A percentile compares a stretch with the other conserved stretches of the same genome.
phyloP scores from a whole-genome alignment of 2,888 invertebrate species.

The Drosophila gaucha region DNA sequence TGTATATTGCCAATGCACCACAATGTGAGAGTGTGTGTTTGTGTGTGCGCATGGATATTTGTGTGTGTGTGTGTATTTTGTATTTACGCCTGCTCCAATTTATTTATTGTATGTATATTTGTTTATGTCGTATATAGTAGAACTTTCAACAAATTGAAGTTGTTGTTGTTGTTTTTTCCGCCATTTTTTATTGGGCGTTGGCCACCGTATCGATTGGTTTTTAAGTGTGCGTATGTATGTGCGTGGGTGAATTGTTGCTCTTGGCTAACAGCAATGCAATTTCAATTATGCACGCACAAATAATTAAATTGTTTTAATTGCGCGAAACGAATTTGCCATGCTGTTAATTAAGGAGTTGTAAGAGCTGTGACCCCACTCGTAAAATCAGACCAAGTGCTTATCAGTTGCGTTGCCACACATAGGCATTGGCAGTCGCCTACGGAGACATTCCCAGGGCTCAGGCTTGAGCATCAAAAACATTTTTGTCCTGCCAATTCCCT shows the following conservation, averaged over 20 bases:
- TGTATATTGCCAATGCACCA: slow-evolving; percentile 59
- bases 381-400: slow-evolving; percentile 46
- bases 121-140: slow-evolving; percentile 66
- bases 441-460: slow-evolving; percentile 1
- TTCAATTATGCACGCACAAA: slow-evolving; percentile 76
- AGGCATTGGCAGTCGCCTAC: slow-evolving; percentile 13
- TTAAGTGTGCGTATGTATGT: slow-evolving; percentile 35
- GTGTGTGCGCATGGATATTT: background rate
- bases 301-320: slow-evolving; percentile 76
- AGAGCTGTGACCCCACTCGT: slow-evolving; percentile 14
- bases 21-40: slow-evolving; percentile 18
- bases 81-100: slow-evolving; percentile 77
- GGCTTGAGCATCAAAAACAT: slow-evolving; percentile 32
- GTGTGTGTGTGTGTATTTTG: slow-evolving; percentile 45
- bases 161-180: slow-evolving; percentile 55
- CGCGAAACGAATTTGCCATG: slow-evolving; percentile 56
- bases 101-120: slow-evolving; percentile 75
- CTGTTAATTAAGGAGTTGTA: slow-evolving; percentile 60
- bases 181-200: slow-evolving; percentile 73
- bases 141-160: slow-evolving; percentile 67
- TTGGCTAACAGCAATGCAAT: slow-evolving; percentile 57
- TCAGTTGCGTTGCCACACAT: slow-evolving; percentile 33
- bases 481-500: slow-evolving; percentile 24
- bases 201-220: slow-evolving; percentile 71
- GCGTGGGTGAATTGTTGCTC: slow-evolving; percentile 20